Evolutionary conservation across 1,140 invertebrate species (phyloP).

Genomic region (Hypothenemus hampei): DNA sequence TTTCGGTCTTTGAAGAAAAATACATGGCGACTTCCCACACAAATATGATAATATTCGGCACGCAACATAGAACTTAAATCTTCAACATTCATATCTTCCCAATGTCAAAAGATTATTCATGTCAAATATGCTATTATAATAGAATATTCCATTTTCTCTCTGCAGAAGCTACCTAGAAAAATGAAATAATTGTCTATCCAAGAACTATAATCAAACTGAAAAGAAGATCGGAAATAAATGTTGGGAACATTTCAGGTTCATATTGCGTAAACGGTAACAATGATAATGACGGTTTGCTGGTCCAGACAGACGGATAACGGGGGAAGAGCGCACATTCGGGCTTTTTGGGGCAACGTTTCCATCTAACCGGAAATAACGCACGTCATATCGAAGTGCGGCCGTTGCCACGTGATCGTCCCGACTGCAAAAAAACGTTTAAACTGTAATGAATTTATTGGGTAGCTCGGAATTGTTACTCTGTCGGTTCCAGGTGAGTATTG

Average conservation of each 20-base stretch:
- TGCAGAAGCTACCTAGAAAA: background rate
- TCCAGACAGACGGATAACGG: slow-evolving; percentile 15
- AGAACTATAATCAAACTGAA: background rate
- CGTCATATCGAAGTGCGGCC: slow-evolving; percentile 21
- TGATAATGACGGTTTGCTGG: slow-evolving; percentile 19
- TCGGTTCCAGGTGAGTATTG: too few species aligned
- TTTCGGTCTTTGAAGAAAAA: too few species aligned
- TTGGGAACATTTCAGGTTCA: slow-evolving; percentile 12
- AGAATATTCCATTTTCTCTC: too few species aligned
- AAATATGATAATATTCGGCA: too few species aligned
- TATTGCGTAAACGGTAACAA: slow-evolving; percentile 20
- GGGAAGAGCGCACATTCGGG: slow-evolving; percentile 1
- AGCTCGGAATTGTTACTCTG: too few species aligned
- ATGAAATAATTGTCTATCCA: slow-evolving; percentile 10
- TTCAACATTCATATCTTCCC: too few species aligned
- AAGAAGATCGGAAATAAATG: slow-evolving; percentile 19
- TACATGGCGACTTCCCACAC: too few species aligned
- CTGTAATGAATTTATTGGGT: too few species aligned
- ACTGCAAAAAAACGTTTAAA: background rate
- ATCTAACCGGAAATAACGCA: slow-evolving; percentile 24
- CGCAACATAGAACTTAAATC: too few species aligned
- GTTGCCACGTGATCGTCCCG: slow-evolving; percentile 13
- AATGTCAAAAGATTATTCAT: too few species aligned
- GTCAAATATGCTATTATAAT: too few species aligned
- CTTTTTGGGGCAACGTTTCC: slow-evolving; percentile 13